phyloP scores from a whole-genome alignment of 2,888 invertebrate genomes.

The Hydropsyche betteni region DNA sequence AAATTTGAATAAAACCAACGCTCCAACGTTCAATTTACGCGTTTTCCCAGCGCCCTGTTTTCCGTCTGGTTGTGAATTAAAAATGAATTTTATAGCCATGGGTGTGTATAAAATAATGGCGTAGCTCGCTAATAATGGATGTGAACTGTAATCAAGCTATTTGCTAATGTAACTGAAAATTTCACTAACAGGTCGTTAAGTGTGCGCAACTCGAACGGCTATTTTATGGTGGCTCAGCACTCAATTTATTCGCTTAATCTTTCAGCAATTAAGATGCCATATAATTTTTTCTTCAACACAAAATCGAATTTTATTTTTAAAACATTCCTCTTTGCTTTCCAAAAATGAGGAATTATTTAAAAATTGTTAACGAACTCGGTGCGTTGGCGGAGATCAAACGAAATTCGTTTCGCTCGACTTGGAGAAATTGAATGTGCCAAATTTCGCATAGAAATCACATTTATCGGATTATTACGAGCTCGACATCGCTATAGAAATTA shows the following conservation, averaged over 20 bases:
- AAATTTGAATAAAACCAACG: conserved; percentile 24
- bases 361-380: too few species aligned
- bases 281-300: neutral
- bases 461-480: too few species aligned
- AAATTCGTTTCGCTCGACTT: too few species aligned
- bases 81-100: conserved; percentile 5
- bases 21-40: conserved; percentile 3
- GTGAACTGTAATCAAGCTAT: conserved; percentile 13
- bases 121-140: neutral
- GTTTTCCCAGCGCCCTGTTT: neutral
- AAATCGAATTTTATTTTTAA: neutral
- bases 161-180: conserved; percentile 33
- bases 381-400: too few species aligned
- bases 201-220: too few species aligned
- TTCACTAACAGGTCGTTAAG: conserved; percentile 23
- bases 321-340: too few species aligned
- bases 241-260: conserved; percentile 25
- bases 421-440: too few species aligned
- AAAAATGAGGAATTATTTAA: too few species aligned
- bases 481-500: too few species aligned
- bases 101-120: too few species aligned
- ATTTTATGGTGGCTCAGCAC: conserved; percentile 10
- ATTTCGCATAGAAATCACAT: too few species aligned
- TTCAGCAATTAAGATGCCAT: conserved; percentile 1
- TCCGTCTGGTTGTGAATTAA: neutral